These are phyloP conservation scores for Drosophila murphyi DNA, from an alignment of 1,140 invertebrate genomes.

Conservation along the genomic window DNA sequence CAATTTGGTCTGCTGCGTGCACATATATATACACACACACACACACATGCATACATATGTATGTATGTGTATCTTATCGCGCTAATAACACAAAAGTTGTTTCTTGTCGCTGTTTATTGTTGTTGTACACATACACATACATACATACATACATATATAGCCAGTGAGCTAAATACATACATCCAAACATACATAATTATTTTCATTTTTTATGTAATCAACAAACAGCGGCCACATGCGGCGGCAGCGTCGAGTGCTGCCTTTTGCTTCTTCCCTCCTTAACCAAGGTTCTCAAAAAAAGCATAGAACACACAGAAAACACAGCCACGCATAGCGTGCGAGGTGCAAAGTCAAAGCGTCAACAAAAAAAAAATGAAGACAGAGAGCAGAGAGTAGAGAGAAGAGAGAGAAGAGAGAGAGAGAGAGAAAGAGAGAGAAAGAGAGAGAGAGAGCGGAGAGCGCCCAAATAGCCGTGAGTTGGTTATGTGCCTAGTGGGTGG, in stretches of 20 bases:
- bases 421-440: conserved; percentile 1
- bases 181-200: conserved; percentile 75
- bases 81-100: conserved; percentile 51
- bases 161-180: conserved; percentile 42
- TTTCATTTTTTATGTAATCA: conserved; percentile 80
- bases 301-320: conserved; percentile 16
- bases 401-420: too few relatives aligned
- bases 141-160: conserved; percentile 2
- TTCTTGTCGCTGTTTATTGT: conserved; percentile 19
- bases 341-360: conserved; percentile 52
- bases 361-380: conserved; percentile 4
- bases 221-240: conserved; percentile 65
- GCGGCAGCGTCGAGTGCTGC: conserved; percentile 4
- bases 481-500: conserved; percentile 35
- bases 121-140: conserved; percentile 16
- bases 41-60: not conserved
- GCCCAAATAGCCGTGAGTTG: conserved; percentile 21
- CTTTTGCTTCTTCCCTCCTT: conserved; percentile 26
- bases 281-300: conserved; percentile 63
- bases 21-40: not conserved
- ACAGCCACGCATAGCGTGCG: conserved; percentile 19
- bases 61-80: conserved; percentile 63
- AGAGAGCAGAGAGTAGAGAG: conserved; percentile 6
- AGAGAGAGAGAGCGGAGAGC: not conserved
- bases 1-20: conserved; percentile 66